These are phyloP conservation scores for Oreocharis arfaki DNA, from an alignment of 2,113 vertebrate genomes.

Conservation along the genomic window DNA sequence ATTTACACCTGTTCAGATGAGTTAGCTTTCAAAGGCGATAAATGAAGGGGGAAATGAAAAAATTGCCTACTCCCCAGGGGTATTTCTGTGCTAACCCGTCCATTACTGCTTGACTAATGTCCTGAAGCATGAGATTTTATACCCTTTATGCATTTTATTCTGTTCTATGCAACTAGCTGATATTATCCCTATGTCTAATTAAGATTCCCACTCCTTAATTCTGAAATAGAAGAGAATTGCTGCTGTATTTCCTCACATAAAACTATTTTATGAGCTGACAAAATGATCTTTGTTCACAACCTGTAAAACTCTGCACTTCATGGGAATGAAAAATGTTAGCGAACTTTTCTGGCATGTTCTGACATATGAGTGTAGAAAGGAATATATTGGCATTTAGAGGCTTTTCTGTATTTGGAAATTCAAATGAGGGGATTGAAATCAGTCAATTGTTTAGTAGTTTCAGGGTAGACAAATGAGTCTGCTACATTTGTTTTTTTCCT, in stretches of 20 bases:
- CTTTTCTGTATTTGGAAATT: constrained; percentile 11
- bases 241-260: constrained; percentile 9
- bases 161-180: neutral
- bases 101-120: constrained; percentile 37
- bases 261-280: constrained; percentile 14
- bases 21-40: constrained; percentile 39
- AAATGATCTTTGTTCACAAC: constrained; percentile 15
- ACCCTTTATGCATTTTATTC: neutral
- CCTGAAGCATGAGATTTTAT: constrained; percentile 26
- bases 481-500: neutral
- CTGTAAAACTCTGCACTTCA: neutral
- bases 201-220: constrained; percentile 9
- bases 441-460: neutral
- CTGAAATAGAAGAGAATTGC: neutral
- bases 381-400: neutral
- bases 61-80: constrained; percentile 1
- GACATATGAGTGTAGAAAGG: neutral
- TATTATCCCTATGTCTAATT: constrained; percentile 41
- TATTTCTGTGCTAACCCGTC: constrained; percentile 32
- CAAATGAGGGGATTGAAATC: constrained; percentile 6
- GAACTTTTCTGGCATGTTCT: constrained; percentile 18
- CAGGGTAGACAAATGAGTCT: neutral
- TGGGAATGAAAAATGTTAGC: constrained; percentile 1
- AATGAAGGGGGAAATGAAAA: constrained; percentile 56
- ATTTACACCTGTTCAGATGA: constrained; percentile 54